Base-by-base conservation (phyloP, 2,888 invertebrate genomes). In the Oxycera nigricornis region DNA sequence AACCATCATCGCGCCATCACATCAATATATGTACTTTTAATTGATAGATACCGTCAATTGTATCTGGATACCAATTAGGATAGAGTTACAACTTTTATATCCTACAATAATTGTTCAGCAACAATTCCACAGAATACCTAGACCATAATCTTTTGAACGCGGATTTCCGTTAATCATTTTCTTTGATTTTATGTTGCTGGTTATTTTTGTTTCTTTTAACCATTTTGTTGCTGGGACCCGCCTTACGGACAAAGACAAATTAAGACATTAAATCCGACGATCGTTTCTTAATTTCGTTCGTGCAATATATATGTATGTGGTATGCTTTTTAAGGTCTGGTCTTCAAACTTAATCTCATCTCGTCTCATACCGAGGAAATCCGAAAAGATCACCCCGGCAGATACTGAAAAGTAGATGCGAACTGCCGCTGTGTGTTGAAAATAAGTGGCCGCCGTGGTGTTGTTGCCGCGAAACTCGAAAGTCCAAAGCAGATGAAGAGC, bases 81-180 rank as follows among this genome's bases (percentile, higher is more conserved):
- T 14, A 46, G 46, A 46, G 46, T 46, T 46, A 46, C 46, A 46
- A 46, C 46, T 46, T 46, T 46, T 46, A 46, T 46, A 46, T 46
- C 14, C 46, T 17, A 46, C 3, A n/a, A 11, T 35, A 35, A 35
- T 35, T 35, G 46, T 46, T n/a, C 11, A 46, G 6, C 17, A n/a
- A 17, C 46, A 46, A 46, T 46, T 17, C 17, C 3, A 46, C 3
- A 46, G 46, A 7, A 46, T 14, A 14, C 14, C 17, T 46, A n/a
- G n/a, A n/a, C n/a, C n/a, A n/a, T n/a, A n/a, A 46, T 46, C 46
- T 46, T 46, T 46, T n/a, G n/a, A n/a, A n/a, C 46, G 17, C 6
- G 46, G 46, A 46, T 46, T 46, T 46, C 46, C 46, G 46, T 46
- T n/a, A 7, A 7, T 46, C 14, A 46, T 46, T 46, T 46, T n/a